Evolutionary conservation across 2,797 vertebrate species (phyloP).

Genomic region (Menidia menidia): DNA sequence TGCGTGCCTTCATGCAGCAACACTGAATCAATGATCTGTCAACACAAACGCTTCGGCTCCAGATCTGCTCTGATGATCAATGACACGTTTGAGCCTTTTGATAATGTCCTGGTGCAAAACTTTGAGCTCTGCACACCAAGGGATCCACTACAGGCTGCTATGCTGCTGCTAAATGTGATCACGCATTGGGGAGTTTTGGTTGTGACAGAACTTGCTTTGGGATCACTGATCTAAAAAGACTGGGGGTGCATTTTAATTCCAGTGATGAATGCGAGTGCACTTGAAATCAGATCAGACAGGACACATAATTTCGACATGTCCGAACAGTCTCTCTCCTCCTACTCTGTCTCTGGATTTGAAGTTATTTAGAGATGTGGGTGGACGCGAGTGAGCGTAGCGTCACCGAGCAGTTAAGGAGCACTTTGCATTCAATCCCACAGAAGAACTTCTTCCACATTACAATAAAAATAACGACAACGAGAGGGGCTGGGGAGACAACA

Average conservation of each 20-base stretch:
- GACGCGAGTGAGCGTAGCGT: slow-evolving; percentile 7
- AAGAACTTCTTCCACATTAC: slow-evolving; percentile 45
- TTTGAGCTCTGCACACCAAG: too few species aligned
- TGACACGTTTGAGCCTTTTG: too few species aligned
- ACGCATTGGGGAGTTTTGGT: too few species aligned
- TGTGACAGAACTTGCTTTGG: too few species aligned
- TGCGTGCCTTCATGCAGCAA: too few species aligned
- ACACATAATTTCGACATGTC: not conserved
- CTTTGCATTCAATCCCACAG: slow-evolving; percentile 42
- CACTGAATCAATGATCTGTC: too few species aligned
- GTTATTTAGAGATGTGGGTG: slow-evolving; percentile 46
- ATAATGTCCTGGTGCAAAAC: too few species aligned
- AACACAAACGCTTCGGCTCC: too few species aligned
- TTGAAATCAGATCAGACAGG: not conserved
- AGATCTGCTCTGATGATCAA: too few species aligned
- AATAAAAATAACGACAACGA: slow-evolving; percentile 50
- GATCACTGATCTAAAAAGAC: too few species aligned
- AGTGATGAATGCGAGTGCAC: not conserved
- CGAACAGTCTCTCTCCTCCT: slow-evolving; percentile 21
- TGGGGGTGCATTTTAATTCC: not conserved
- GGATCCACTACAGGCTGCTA: too few species aligned
- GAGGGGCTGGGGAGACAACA: slow-evolving; percentile 46
- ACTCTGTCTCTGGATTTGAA: slow-evolving; percentile 43
- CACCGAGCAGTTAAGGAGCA: slow-evolving; percentile 44
- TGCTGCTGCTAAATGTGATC: too few species aligned